phyloP scores from a whole-genome alignment of 2,888 invertebrate species.

The Sisyra terminalis region DNA sequence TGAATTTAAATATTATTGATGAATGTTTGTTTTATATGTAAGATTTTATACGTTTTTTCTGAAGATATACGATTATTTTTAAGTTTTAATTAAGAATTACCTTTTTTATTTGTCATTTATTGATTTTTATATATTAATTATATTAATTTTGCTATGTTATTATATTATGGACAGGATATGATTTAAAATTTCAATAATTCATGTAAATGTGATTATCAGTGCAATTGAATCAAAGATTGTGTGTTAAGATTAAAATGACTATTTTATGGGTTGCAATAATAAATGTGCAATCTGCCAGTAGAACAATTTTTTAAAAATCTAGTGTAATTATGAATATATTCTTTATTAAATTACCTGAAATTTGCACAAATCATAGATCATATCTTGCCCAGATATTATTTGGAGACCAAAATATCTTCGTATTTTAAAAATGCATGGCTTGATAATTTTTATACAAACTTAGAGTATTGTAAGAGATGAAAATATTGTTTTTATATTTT shows the following conservation, averaged over 20 bases:
- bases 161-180: slow-evolving; percentile 2
- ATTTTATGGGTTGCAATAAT: too few relatives aligned
- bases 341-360: too few relatives aligned
- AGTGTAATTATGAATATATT: too few relatives aligned
- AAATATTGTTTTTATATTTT: neutral
- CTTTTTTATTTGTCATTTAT: neutral
- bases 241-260: too few relatives aligned
- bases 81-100: neutral
- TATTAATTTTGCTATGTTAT: neutral
- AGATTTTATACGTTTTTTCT: slow-evolving; percentile 7
- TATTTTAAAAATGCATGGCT: slow-evolving; percentile 4
- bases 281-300: too few relatives aligned
- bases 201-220: neutral
- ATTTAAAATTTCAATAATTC: too few relatives aligned
- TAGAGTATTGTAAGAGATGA: neutral
- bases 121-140: slow-evolving; percentile 1
- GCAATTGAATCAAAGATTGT: neutral
- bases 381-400: slow-evolving; percentile 2
- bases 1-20: slow-evolving; percentile 1
- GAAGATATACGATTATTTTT: slow-evolving; percentile 9
- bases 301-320: too few relatives aligned
- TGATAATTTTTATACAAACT: neutral
- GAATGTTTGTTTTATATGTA: slow-evolving; percentile 5
- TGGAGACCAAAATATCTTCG: neutral
- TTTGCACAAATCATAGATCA: neutral